Percentiles rank a stretch among this genome's conserved stretches.
Evolutionary conservation across 2,113 vertebrate genomes (phyloP).

Genomic region (Corydoras sp.): DNA sequence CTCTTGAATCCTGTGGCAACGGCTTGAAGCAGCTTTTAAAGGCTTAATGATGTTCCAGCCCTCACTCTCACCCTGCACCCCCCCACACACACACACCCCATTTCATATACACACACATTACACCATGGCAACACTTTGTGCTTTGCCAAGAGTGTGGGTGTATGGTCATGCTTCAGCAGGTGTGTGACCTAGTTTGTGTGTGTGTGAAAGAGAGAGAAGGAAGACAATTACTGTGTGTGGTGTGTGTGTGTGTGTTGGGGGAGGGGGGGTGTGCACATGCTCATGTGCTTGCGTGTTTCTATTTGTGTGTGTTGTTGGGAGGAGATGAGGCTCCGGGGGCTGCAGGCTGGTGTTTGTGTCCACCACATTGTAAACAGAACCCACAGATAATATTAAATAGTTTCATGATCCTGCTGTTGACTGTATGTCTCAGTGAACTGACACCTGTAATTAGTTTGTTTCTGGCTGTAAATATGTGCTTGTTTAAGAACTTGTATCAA

Average conservation of each 20-base stretch:
- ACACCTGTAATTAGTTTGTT: no score
- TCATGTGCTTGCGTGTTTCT: constrained; percentile 2
- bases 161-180: constrained; percentile 45
- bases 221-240: not conserved
- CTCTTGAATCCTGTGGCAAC: constrained; percentile 31
- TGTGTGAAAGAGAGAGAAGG: constrained; percentile 17
- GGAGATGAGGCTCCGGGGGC: no score
- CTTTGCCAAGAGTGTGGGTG: constrained; percentile 45
- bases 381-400: no score
- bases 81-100: constrained; percentile 29
- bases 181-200: constrained; percentile 48
- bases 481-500: no score
- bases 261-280: constrained; percentile 4
- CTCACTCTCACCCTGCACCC: not conserved
- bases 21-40: constrained; percentile 37
- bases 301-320: not conserved
- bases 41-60: constrained; percentile 41
- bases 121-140: constrained; percentile 44
- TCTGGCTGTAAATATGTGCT: no score
- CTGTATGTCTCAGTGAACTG: no score
- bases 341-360: not conserved
- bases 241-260: not conserved
- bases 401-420: no score
- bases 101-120: not conserved
- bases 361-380: not conserved